phyloP scores from a whole-genome alignment of 2,888 invertebrate species.

The Acrobeloides nanus region DNA sequence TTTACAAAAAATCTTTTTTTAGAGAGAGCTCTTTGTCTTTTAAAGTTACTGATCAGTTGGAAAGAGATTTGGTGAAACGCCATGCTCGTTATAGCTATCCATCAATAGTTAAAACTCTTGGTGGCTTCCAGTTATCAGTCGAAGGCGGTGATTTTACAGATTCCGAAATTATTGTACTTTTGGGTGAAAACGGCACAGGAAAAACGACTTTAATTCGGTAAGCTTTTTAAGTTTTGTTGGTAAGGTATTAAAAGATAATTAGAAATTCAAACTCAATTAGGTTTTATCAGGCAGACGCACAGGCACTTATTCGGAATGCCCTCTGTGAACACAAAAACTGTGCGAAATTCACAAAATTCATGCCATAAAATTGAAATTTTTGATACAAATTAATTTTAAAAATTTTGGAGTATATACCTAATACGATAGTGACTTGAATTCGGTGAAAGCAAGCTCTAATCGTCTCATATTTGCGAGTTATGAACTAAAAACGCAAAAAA shows the following conservation, averaged over 20 bases:
- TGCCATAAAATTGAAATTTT: too few species aligned
- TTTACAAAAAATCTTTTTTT: constrained; percentile 18
- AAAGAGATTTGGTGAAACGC: constrained; percentile 84
- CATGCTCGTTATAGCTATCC: constrained; percentile 95
- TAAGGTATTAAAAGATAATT: too few species aligned
- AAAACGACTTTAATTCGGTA: constrained; percentile 87
- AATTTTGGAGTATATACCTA: background rate
- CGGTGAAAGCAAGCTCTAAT: too few species aligned
- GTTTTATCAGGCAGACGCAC: too few species aligned
- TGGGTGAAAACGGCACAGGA: constrained; percentile 94
- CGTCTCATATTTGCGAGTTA: too few species aligned
- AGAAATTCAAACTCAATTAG: too few species aligned
- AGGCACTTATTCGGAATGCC: too few species aligned
- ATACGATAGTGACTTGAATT: too few species aligned
- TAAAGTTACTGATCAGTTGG: constrained; percentile 94
- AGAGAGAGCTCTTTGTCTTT: constrained; percentile 85
- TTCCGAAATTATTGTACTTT: constrained; percentile 92
- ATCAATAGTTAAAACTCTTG: constrained; percentile 69
- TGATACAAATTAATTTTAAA: too few species aligned
- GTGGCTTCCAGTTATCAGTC: constrained; percentile 69
- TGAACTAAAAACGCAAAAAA: too few species aligned
- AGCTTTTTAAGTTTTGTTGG: background rate
- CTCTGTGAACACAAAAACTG: too few species aligned
- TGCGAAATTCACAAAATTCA: too few species aligned
- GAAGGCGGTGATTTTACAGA: constrained; percentile 90